These are phyloP conservation scores for Euthynnus affinis DNA, from an alignment of 2,797 vertebrate species.

Conservation along the genomic window DNA sequence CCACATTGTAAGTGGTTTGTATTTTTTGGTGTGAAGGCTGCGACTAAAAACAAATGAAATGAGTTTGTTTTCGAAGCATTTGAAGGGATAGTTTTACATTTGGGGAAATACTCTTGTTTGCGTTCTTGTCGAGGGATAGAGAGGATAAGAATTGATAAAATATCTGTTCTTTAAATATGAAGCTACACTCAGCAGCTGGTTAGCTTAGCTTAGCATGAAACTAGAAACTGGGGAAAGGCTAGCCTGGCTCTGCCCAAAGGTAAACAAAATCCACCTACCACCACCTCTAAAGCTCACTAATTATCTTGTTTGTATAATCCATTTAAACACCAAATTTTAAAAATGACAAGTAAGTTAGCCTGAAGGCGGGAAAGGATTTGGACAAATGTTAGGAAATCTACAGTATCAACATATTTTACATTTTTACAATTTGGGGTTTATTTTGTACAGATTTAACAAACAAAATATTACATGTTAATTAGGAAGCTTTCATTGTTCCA, in stretches of 20 bases:
- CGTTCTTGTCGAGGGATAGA: neutral
- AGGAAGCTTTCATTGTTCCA: too few species aligned
- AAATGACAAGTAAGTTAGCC: too few species aligned
- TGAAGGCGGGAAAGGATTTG: too few species aligned
- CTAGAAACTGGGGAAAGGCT: neutral
- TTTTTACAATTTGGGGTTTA: too few species aligned
- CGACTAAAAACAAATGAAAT: slow-evolving; percentile 45
- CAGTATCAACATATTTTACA: too few species aligned
- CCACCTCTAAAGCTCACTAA: too few species aligned
- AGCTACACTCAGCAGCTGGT: neutral
- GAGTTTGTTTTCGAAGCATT: slow-evolving; percentile 3
- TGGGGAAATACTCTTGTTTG: neutral
- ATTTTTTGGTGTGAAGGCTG: slow-evolving; percentile 31
- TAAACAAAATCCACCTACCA: too few species aligned
- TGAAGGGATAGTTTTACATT: slow-evolving; percentile 2
- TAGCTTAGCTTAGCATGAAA: slow-evolving; percentile 1
- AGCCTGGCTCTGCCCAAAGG: neutral
- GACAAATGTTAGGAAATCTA: too few species aligned
- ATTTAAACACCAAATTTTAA: too few species aligned
- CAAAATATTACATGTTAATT: too few species aligned
- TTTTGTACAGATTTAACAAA: too few species aligned
- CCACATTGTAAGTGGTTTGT: slow-evolving; percentile 37
- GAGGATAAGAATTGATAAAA: neutral
- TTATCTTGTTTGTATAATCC: too few species aligned
- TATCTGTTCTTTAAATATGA: neutral